These are phyloP conservation scores for Ramphastos sulfuratus DNA, from an alignment of 2,113 vertebrate genomes.

Conservation along the genomic window DNA sequence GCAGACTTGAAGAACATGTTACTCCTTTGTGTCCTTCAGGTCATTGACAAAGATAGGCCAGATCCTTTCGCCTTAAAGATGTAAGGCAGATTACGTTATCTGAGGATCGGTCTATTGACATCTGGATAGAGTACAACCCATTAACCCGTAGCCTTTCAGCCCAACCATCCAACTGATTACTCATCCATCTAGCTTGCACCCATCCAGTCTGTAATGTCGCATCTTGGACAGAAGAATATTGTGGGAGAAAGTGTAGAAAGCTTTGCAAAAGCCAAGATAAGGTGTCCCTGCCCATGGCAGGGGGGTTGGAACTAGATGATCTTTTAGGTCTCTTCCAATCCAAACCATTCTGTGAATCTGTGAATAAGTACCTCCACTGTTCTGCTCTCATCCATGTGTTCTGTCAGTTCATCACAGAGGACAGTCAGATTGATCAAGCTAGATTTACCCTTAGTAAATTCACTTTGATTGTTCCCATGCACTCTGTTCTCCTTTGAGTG, in stretches of 20 bases:
- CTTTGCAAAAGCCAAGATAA: background rate
- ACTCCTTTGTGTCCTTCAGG: background rate
- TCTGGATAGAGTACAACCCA: background rate
- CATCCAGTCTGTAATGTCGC: background rate
- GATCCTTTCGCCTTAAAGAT: background rate
- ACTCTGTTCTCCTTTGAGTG: background rate
- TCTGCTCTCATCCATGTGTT: background rate
- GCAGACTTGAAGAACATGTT: fast-evolving
- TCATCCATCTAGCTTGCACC: background rate
- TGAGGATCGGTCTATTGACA: background rate
- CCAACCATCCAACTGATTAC: background rate
- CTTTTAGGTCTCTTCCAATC: no score
- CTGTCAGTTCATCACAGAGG: background rate
- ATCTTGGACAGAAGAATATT: background rate
- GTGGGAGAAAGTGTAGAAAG: background rate
- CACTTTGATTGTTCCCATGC: background rate
- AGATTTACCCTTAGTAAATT: background rate
- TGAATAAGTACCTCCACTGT: background rate
- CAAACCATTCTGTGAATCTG: no score
- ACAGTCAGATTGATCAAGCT: background rate
- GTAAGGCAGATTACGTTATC: background rate
- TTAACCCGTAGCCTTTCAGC: background rate
- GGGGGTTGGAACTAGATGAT: no score
- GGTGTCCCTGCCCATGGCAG: no score
- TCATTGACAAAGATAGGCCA: background rate